phyloP scores from a whole-genome alignment of 2,888 invertebrate species.

The Lasioglossum morio region DNA sequence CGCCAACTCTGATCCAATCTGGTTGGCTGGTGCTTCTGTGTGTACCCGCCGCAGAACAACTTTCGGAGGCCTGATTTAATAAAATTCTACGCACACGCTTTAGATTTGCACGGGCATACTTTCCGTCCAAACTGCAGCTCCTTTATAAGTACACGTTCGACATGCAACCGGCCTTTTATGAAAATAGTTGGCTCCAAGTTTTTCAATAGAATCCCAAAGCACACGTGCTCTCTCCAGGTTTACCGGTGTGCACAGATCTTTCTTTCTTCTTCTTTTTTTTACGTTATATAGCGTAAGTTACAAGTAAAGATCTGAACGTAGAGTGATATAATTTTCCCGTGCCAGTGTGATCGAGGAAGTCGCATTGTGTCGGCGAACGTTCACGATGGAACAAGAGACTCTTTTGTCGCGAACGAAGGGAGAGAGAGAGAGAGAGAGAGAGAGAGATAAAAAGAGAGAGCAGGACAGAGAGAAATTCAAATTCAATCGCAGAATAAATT shows the following conservation, averaged over 20 bases:
- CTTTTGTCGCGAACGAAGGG: slow-evolving; percentile 18
- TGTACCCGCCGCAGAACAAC: background rate
- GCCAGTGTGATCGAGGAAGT: slow-evolving; percentile 2
- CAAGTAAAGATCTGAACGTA: slow-evolving; percentile 27
- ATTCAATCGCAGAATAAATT: slow-evolving; percentile 12
- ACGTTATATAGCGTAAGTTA: slow-evolving; percentile 38
- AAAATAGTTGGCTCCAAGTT: slow-evolving; percentile 70
- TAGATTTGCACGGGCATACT: slow-evolving; percentile 6
- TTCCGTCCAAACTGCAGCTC: background rate
- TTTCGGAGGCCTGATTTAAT: background rate
- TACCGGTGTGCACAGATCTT: slow-evolving; percentile 26
- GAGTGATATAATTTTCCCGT: slow-evolving; percentile 29
- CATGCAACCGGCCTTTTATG: slow-evolving; percentile 68
- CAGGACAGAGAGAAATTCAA: slow-evolving; percentile 15
- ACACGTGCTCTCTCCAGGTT: slow-evolving; percentile 36
- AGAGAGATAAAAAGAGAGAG: background rate
- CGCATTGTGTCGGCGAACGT: background rate
- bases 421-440: background rate
- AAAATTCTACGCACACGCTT: background rate
- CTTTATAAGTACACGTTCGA: slow-evolving; percentile 41
- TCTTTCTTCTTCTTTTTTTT: slow-evolving; percentile 25
- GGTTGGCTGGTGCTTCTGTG: background rate
- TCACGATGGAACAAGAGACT: slow-evolving; percentile 10
- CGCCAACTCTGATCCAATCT: background rate
- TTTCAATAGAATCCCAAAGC: slow-evolving; percentile 66